Evolutionary conservation across 2,888 invertebrate genomes (phyloP), one percentile per base, ranked within the genome.

Genomic region (Macrosiphum euphorbiae): DNA sequence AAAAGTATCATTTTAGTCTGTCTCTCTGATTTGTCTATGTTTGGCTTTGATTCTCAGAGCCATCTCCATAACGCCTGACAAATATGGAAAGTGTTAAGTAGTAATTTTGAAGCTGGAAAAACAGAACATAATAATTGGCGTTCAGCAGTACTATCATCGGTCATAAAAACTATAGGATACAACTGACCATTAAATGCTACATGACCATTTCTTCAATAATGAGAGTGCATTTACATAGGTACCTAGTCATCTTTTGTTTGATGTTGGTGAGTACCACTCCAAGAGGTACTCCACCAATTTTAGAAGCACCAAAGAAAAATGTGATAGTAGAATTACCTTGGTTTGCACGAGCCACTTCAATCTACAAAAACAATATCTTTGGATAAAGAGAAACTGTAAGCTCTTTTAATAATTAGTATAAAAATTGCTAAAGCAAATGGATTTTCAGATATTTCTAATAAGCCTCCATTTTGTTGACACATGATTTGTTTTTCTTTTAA

Each of bases 291-390:
- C 67, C 67, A n/a, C 67, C 10, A 8, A n/a, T 13, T 67, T 67
- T 67, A 67, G 67, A 67, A 11, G 10, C 2, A 67, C 67, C 67
- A 13, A 67, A n/a, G 3, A 67, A 67, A 67, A 67, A n/a, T n/a
- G 67, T 67, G 28, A 67, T n/a, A 67, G 28, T n/a, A n/a, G 67
- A 67, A 67, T 13, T 67, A 67, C 67, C n/a, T n/a, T 67, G n/a
- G n/a, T 67, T 67, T n/a, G n/a, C 67, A 67, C 11, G 67, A 67
- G 13, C 67, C n/a, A 67, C 67, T 67, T 10, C n/a, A 67, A 3
- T 67, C 67, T n/a, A 67, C 67, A 67, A 67, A 67, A 28, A 67
- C n/a, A n/a, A 67, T 67, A 67, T 67, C 67, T n/a, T 67, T 67
- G 3, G 67, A 67, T 11, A n/a, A 67, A 28, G 67, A 11, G n/a